These are phyloP conservation scores for Smittia aterrima DNA, from an alignment of 2,888 invertebrate species.

Conservation along the genomic window DNA sequence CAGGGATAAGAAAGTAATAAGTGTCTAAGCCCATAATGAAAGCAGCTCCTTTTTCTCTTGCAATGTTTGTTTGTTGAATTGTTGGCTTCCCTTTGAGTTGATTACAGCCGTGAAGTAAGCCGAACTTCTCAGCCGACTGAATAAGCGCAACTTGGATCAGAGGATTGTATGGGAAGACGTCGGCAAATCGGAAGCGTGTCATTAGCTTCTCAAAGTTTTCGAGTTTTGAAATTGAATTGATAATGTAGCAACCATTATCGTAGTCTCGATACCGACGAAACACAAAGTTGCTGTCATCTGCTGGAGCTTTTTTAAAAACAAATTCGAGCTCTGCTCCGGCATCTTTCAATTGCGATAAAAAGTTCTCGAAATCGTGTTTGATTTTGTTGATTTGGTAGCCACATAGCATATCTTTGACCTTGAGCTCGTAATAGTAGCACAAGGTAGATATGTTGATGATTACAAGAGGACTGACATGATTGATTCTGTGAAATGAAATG, in stretches of 20 bases:
- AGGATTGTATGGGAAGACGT: neutral
- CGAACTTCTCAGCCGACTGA: constrained; percentile 16
- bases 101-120: neutral
- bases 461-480: too few species aligned
- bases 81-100: neutral
- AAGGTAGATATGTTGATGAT: too few species aligned
- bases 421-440: neutral
- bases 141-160: neutral
- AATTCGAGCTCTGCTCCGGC: neutral
- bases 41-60: neutral
- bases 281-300: neutral
- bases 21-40: constrained; percentile 6
- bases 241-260: neutral
- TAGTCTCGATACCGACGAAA: neutral
- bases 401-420: neutral
- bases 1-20: neutral
- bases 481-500: too few species aligned
- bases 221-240: neutral
- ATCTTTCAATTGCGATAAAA: neutral
- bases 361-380: neutral
- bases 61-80: neutral
- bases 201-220: neutral
- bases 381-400: constrained; percentile 27
- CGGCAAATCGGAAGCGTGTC: too few species aligned
- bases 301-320: neutral